Evolutionary conservation across 64 coral and sea anemone genomes (phyloP), one percentile per base, ranked within the genome.

Genomic region (Actinia tenebrosa): DNA sequence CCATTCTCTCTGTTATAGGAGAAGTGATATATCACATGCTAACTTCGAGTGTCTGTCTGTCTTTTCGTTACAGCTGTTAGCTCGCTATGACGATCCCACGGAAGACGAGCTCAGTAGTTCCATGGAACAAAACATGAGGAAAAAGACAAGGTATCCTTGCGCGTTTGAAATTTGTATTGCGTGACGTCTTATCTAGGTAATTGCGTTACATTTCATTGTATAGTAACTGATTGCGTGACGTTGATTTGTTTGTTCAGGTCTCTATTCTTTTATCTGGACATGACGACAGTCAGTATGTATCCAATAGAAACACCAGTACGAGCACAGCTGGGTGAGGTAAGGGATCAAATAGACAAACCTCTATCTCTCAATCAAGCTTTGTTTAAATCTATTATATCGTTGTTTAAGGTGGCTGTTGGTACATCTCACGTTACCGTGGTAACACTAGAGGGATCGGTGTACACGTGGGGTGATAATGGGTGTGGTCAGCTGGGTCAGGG

Each of bases 401-500:
- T 42, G 9, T 87, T 93, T 44, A 68, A 99, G 97, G 93, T 99
- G 71, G 85, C 93, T 69, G 97, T 99, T 46, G 97, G 97, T 60
- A 89, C 77, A 27, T 88, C 91, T 53, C 97, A 99, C 85, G 93
- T 99, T 92, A 88, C 93, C 44, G 89, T 99, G 87, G 88, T 99
- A 84, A 99, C 93, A 44, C 25, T 90, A 71, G 97, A 99, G 83
- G 89, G 94, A 87, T 79, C 85, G 10, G 91, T 95, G 20, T 95
- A 88, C 37, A 95, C 97, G 1, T 99, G 97, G 97, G 97, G 97
- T 30, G 91, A 88, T 64, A 99, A 99, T 83, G 92, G 88, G 44
- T 89, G 88, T 53, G 97, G 97, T 43, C 97, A 99, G 83, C 91
- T 99, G 46, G 97, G 93, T 71, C 93, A 95, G 72, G 97, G 97